A percentile compares a stretch with the other conserved stretches of the same genome.
These are phyloP conservation scores for Prenolepis imparis DNA, from an alignment of 2,888 invertebrate species.

Conservation along the genomic window DNA sequence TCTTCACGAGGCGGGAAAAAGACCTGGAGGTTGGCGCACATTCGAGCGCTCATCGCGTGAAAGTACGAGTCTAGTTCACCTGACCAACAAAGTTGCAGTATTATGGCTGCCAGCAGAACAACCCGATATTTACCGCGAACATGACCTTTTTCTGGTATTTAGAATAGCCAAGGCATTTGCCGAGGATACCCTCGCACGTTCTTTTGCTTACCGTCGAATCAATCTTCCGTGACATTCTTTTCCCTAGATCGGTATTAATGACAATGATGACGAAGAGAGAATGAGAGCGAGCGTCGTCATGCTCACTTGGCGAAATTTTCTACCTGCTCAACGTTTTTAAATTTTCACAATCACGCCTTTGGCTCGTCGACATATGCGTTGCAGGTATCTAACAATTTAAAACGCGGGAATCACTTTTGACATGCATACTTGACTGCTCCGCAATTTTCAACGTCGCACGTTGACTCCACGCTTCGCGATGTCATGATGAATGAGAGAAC, in stretches of 20 bases:
- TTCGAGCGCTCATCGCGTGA: conserved; percentile 59
- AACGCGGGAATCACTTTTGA: background rate
- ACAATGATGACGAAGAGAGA: conserved; percentile 47
- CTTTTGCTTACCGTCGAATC: conserved; percentile 63
- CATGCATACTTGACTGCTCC: background rate
- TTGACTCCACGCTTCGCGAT: background rate
- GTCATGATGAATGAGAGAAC: conserved; percentile 11
- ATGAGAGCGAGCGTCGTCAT: conserved; percentile 25
- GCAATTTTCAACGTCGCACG: background rate
- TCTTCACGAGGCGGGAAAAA: conserved; percentile 38
- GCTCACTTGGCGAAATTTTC: conserved; percentile 9
- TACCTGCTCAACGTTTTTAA: background rate
- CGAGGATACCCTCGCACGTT: conserved; percentile 41
- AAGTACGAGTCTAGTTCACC: conserved; percentile 60
- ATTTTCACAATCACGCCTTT: background rate
- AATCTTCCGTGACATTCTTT: conserved; percentile 57
- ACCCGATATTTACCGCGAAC: conserved; percentile 65
- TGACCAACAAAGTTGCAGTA: conserved; percentile 51
- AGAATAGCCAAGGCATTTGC: conserved; percentile 71
- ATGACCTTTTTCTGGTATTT: conserved; percentile 77
- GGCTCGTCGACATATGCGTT: background rate
- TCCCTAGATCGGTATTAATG: conserved; percentile 53
- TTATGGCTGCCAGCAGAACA: conserved; percentile 42
- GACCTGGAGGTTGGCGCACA: conserved; percentile 9
- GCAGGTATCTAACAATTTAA: background rate